Percentiles rank a stretch among this genome's conserved stretches.
Evolutionary conservation across 2,888 invertebrate genomes (phyloP).

Genomic region (Mesorhabditis belari): DNA sequence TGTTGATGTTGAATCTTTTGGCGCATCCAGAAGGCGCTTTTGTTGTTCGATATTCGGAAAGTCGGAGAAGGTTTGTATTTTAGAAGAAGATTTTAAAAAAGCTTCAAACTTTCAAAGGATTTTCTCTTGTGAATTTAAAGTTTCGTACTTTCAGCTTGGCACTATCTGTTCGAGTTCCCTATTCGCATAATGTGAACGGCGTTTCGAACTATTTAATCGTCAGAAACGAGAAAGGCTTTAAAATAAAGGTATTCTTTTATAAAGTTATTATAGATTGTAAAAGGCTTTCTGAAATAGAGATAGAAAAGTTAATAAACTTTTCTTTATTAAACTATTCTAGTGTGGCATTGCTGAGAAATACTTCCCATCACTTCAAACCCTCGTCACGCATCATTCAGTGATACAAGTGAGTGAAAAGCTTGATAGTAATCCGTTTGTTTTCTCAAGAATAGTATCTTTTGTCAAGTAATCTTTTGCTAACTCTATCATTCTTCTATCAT

Average conservation of each 20-base stretch:
- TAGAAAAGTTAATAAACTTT: too few relatives aligned
- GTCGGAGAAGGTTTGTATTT: constrained; percentile 10
- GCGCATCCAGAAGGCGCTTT: constrained; percentile 28
- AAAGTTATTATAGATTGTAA: background rate
- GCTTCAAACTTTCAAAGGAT: too few relatives aligned
- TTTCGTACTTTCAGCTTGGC: constrained; percentile 10
- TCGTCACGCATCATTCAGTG: constrained; percentile 30
- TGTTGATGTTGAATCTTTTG: constrained; percentile 17
- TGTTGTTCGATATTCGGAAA: constrained; percentile 25
- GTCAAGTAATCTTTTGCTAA: too few relatives aligned
- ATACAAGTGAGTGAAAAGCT: too few relatives aligned
- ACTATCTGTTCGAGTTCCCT: constrained; percentile 23
- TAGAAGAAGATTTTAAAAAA: too few relatives aligned
- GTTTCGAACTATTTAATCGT: constrained; percentile 29
- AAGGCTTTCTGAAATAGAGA: background rate
- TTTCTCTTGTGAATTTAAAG: background rate
- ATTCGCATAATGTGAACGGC: constrained; percentile 19
- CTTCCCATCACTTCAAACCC: constrained; percentile 28
- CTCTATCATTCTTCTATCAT: background rate
- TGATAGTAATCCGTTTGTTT: too few relatives aligned
- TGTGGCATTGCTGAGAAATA: constrained; percentile 12
- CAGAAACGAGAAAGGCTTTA: constrained; percentile 23
- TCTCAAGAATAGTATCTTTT: too few relatives aligned
- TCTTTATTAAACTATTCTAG: too few relatives aligned
- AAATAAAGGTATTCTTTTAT: constrained; percentile 15